Percentiles rank a stretch among this genome's conserved stretches.
Evolutionary conservation across 2,797 vertebrate genomes (phyloP).

Genomic region (Sebastiscus albofasciatus): DNA sequence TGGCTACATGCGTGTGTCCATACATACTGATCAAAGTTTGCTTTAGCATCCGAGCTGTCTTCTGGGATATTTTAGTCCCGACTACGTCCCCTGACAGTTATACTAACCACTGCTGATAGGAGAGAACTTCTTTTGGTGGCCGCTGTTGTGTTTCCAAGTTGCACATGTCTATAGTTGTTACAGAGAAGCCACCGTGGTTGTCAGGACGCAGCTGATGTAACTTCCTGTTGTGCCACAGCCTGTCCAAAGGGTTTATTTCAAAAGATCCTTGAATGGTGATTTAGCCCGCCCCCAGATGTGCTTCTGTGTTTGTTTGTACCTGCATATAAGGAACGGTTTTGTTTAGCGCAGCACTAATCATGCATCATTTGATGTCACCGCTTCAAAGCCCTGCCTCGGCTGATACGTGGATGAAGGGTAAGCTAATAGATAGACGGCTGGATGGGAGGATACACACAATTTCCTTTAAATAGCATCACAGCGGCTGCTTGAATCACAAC

Average conservation of each 20-base stretch:
- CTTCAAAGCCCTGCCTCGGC: conserved; percentile 40
- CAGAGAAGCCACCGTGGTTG: conserved; percentile 19
- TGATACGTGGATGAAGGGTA: conserved; percentile 31
- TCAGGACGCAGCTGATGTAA: conserved; percentile 16
- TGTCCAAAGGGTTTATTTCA: conserved; percentile 18
- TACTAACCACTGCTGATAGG: conserved; percentile 25
- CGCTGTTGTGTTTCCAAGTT: not conserved
- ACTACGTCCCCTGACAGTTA: conserved; percentile 36
- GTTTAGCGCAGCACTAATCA: conserved; percentile 31
- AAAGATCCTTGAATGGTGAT: not conserved
- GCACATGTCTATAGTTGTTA: conserved; percentile 15
- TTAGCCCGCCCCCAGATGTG: not conserved
- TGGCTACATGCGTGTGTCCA: not conserved
- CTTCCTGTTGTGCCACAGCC: conserved; percentile 22
- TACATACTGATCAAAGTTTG: not conserved
- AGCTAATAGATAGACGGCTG: conserved; percentile 41
- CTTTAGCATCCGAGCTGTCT: conserved; percentile 7
- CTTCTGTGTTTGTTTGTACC: conserved; percentile 2
- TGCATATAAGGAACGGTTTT: not conserved
- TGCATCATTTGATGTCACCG: conserved; percentile 27
- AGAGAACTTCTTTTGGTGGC: not conserved
- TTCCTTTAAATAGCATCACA: conserved; percentile 60
- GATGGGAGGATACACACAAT: conserved; percentile 50
- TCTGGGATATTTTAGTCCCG: conserved; percentile 11
- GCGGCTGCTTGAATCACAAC: conserved; percentile 32